Percentiles rank a stretch among this genome's conserved stretches.
Evolutionary conservation across 2,113 vertebrate genomes (phyloP).

Genomic region (Centrocercus urophasianus): DNA sequence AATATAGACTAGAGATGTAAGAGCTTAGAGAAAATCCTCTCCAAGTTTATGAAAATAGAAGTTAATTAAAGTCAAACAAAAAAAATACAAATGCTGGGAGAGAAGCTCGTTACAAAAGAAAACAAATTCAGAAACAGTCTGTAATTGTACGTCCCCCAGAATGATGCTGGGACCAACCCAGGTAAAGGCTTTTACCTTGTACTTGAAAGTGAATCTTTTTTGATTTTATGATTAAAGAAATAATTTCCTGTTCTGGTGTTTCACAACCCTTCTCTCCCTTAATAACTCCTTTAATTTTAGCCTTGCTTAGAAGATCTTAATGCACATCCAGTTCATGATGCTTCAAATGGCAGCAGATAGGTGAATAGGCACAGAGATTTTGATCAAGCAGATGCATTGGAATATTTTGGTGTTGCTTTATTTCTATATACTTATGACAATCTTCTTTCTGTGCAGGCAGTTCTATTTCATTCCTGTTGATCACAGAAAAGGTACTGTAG

Average conservation of each 20-base stretch:
- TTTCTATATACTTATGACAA: neutral
- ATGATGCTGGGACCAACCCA: neutral
- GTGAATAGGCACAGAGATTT: neutral
- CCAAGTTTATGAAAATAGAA: slow-evolving; percentile 44
- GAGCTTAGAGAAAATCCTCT: slow-evolving; percentile 69
- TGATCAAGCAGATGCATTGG: neutral
- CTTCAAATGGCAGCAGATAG: neutral
- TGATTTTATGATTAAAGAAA: neutral
- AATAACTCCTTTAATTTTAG: neutral
- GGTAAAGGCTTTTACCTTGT: neutral
- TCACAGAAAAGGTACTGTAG: neutral
- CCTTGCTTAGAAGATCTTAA: neutral
- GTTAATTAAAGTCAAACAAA: slow-evolving; percentile 62
- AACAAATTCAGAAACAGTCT: neutral
- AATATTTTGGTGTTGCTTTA: neutral
- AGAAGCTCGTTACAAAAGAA: neutral
- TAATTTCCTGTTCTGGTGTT: neutral
- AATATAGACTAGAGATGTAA: slow-evolving; percentile 32
- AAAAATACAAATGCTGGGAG: slow-evolving; percentile 28
- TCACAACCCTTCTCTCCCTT: neutral
- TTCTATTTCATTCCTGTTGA: neutral
- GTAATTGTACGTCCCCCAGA: neutral
- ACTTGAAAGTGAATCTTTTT: neutral
- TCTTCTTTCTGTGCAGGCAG: neutral
- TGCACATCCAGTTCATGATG: neutral